Evolutionary conservation across 1,140 invertebrate species (phyloP).

Genomic region (Nasonia longicornis): DNA sequence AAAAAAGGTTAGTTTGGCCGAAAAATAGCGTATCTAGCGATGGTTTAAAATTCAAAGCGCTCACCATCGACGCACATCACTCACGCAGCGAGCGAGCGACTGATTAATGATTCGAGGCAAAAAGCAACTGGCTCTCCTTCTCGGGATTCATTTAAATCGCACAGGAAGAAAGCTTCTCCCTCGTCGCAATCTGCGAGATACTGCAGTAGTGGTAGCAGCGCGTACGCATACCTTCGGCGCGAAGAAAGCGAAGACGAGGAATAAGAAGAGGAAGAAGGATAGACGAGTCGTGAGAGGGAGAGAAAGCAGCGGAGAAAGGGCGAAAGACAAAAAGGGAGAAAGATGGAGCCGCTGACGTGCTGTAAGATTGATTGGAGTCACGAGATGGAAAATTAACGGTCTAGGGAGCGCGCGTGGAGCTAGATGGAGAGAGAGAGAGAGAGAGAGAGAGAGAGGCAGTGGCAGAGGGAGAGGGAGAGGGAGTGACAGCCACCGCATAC

Average conservation of each 20-base stretch:
- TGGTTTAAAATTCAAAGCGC: background rate
- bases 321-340: conserved; percentile 47
- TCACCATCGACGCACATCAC: background rate
- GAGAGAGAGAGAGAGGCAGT: conserved; percentile 49
- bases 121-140: background rate
- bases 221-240: background rate
- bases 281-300: background rate
- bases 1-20: background rate
- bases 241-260: conserved; percentile 1
- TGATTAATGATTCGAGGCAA: conserved; percentile 38
- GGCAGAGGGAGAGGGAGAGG: conserved; percentile 44
- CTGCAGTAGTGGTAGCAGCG: background rate
- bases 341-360: conserved; percentile 60
- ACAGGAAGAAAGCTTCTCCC: background rate
- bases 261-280: background rate
- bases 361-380: conserved; percentile 68
- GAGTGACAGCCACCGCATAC: conserved; percentile 64
- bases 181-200: background rate
- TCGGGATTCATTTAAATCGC: conserved; percentile 37
- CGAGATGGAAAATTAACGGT: conserved; percentile 69
- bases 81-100: background rate
- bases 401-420: conserved; percentile 48
- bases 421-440: conserved; percentile 51
- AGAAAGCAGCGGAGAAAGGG: conserved; percentile 30
- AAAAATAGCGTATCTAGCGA: background rate